Percentiles rank a stretch among this genome's conserved stretches.
These are phyloP conservation scores for Chymomyza caudatula DNA, from an alignment of 2,888 invertebrate genomes.

Conservation along the genomic window DNA sequence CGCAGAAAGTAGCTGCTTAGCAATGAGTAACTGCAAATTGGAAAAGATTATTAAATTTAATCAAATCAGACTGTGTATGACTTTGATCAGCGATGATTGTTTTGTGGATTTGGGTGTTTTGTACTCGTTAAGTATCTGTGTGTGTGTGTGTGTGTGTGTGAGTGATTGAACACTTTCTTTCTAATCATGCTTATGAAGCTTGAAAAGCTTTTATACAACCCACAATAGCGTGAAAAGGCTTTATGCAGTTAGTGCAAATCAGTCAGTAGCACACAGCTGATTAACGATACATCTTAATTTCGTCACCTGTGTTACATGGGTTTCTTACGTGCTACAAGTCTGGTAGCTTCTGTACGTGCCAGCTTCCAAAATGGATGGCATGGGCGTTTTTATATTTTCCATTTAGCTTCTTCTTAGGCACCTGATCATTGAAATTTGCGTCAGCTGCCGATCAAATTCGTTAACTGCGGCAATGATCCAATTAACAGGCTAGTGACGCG, in stretches of 20 bases:
- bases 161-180: not conserved
- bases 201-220: not conserved
- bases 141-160: not conserved
- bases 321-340: not conserved
- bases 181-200: not conserved
- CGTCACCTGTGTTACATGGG: not conserved
- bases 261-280: no score
- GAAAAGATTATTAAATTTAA: constrained; percentile 36
- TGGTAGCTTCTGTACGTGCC: not conserved
- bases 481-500: not conserved
- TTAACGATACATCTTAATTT: not conserved
- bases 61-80: constrained; percentile 17
- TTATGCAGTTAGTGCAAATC: not conserved
- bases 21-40: constrained; percentile 21
- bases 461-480: not conserved
- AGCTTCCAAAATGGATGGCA: not conserved
- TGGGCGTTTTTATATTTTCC: not conserved
- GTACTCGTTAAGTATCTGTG: not conserved
- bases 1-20: constrained; percentile 4
- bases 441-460: not conserved
- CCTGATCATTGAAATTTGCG: not conserved
- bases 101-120: not conserved
- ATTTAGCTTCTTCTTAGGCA: not conserved
- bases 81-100: not conserved
- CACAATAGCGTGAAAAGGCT: not conserved